Conservation (phyloP, 2,797 vertebrate genomes). For the Pipistrellus pipistrellus region DNA sequence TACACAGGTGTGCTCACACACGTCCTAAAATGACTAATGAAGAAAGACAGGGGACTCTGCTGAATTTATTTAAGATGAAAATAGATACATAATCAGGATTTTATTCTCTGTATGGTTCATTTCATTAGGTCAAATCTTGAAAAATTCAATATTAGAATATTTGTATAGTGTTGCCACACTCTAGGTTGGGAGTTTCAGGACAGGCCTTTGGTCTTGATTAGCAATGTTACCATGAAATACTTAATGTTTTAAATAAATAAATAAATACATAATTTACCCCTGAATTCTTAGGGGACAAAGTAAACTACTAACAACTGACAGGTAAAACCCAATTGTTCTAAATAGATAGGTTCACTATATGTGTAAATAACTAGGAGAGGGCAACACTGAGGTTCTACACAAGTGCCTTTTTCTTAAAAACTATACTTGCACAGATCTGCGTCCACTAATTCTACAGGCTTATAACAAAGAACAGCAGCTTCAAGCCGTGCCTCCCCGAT, state of each 20-base stretch:
- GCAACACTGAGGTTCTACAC: conserved; percentile 31
- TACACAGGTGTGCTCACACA: not conserved
- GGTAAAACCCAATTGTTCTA: not conserved
- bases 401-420: not conserved
- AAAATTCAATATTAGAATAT: conserved; percentile 37
- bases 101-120: not conserved
- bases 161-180: not conserved
- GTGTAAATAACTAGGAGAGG: conserved; percentile 12
- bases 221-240: no score
- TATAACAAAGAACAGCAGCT: not conserved
- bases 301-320: conserved; percentile 37
- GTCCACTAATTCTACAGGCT: not conserved
- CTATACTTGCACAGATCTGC: not conserved
- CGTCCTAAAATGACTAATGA: not conserved
- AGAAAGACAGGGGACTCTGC: not conserved
- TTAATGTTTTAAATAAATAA: no score
- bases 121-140: not conserved
- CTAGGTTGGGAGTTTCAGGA: not conserved
- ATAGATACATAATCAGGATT: not conserved
- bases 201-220: not conserved
- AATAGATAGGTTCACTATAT: conserved; percentile 25
- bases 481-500: not conserved
- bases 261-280: not conserved
- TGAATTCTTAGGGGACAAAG: not conserved
- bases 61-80: conserved; percentile 34